Evolutionary conservation across 2,113 vertebrate species (phyloP).

Genomic region (Athene cunicularia): DNA sequence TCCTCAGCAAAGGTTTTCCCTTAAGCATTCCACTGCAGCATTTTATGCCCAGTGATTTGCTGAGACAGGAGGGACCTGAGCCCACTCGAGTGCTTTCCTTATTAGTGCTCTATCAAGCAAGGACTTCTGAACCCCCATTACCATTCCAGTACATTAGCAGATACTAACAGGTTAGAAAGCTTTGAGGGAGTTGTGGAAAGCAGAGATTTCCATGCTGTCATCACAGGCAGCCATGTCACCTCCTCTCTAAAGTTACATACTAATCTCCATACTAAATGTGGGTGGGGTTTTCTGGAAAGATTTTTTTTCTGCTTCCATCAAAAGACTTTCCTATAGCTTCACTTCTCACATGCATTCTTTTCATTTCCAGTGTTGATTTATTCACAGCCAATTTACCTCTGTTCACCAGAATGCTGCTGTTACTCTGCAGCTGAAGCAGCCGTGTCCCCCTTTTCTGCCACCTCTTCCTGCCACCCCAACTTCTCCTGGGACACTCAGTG

Average conservation of each 20-base stretch:
- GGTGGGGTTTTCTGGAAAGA: neutral
- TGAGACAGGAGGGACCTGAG: neutral
- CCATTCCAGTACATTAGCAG: neutral
- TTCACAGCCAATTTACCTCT: neutral
- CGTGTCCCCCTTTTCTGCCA: fast-evolving
- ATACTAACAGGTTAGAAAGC: neutral
- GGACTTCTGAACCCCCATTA: neutral
- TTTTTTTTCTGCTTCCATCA: neutral
- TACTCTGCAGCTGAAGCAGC: neutral
- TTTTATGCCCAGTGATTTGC: neutral
- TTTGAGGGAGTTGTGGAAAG: neutral
- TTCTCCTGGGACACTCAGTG: neutral
- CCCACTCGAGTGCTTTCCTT: neutral
- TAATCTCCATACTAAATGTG: neutral
- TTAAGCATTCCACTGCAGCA: neutral
- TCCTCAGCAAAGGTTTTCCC: neutral
- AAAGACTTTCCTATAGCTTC: neutral
- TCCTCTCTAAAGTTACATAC: neutral
- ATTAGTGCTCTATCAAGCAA: neutral
- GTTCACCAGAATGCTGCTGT: neutral
- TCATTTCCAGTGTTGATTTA: neutral
- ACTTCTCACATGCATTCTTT: neutral
- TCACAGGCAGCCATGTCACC: neutral
- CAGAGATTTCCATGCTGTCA: neutral
- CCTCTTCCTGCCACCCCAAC: neutral